phyloP scores from a whole-genome alignment of 2,113 vertebrate genomes.

The Gallinago undulata region DNA sequence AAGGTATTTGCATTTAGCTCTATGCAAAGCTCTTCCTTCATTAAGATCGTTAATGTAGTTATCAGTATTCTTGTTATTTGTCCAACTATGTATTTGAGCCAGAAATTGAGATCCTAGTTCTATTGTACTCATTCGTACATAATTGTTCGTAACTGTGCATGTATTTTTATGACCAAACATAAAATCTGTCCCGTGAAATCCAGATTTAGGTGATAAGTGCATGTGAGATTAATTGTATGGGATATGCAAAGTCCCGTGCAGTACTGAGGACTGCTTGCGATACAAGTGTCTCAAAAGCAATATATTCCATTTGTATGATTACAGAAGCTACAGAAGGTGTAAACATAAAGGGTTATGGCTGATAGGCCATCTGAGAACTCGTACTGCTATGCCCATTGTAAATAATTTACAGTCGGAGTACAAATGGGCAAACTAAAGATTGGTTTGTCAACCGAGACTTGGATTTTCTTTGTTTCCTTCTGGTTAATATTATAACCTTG shows the following conservation, averaged over 20 bases:
- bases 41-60: neutral
- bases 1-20: neutral
- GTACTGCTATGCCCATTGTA: neutral
- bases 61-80: conserved; percentile 2
- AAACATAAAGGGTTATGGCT: neutral
- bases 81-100: neutral
- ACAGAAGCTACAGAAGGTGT: neutral
- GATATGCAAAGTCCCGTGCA: neutral
- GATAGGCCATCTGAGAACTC: neutral
- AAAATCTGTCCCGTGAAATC: neutral
- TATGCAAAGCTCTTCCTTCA: neutral
- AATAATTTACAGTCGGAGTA: neutral
- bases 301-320: neutral
- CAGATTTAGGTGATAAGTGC: neutral
- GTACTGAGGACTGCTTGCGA: neutral
- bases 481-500: neutral
- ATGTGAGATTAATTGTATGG: neutral
- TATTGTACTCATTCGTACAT: neutral
- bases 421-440: neutral
- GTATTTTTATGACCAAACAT: neutral
- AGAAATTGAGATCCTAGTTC: neutral
- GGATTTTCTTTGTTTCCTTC: neutral
- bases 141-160: neutral
- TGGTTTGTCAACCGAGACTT: neutral
- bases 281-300: neutral